A percentile compares a stretch with the other conserved stretches of the same genome.
phyloP scores from a whole-genome alignment of 1,140 invertebrate genomes.

The Mycetomoellerius zeteki region DNA sequence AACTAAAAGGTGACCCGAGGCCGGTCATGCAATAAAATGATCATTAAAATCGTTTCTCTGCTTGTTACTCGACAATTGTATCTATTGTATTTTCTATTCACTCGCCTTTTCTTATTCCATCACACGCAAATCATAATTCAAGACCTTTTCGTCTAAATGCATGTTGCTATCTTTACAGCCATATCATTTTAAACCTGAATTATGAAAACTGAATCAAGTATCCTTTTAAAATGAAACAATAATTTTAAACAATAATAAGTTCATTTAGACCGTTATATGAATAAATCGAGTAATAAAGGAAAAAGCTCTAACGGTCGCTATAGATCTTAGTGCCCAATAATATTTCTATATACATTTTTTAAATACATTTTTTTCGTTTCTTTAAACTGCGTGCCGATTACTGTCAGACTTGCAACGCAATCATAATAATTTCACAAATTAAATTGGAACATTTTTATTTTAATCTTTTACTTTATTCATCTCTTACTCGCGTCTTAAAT shows the following conservation, averaged over 20 bases:
- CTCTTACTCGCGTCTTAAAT: neutral
- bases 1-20: conserved; percentile 67
- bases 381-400: too few relatives aligned
- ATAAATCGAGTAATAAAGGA: too few relatives aligned
- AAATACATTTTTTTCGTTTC: too few relatives aligned
- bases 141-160: conserved; percentile 2
- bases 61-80: conserved; percentile 59
- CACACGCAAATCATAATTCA: conserved; percentile 27
- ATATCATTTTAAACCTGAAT: neutral
- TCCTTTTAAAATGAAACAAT: neutral
- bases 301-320: too few relatives aligned
- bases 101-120: conserved; percentile 59
- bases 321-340: too few relatives aligned
- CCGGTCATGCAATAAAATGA: conserved; percentile 59
- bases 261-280: too few relatives aligned
- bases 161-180: neutral
- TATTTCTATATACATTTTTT: too few relatives aligned
- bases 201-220: neutral
- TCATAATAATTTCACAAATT: too few relatives aligned
- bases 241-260: neutral
- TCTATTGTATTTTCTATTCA: conserved; percentile 61
- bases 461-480: neutral
- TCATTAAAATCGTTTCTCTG: conserved; percentile 72
- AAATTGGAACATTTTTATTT: neutral
- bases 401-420: too few relatives aligned